Evolutionary conservation across 1,140 invertebrate genomes (phyloP).

Genomic region (Zaprionus taronus): DNA sequence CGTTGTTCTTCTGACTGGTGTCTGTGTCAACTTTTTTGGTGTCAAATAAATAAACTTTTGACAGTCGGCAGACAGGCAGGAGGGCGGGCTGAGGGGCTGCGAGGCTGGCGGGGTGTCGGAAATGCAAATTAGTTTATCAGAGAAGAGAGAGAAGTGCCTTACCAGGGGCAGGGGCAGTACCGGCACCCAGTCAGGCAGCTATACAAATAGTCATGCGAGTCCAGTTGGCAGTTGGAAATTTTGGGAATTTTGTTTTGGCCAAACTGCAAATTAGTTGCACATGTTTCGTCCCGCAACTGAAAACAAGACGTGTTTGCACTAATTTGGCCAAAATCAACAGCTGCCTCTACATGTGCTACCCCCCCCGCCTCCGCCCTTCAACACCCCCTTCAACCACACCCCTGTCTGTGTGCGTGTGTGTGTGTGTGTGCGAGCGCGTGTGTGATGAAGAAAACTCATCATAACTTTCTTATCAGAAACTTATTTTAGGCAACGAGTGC

Average conservation of each 20-base stretch:
- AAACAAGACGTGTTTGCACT: constrained; percentile 82
- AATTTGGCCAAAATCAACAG: constrained; percentile 83
- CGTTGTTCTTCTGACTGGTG: constrained; percentile 48
- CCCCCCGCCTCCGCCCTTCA: too few species aligned
- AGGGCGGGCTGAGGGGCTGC: background rate
- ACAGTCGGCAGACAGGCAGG: constrained; percentile 70
- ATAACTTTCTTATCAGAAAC: constrained; percentile 83
- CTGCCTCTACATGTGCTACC: constrained; percentile 67
- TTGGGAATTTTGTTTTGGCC: constrained; percentile 21
- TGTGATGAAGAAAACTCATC: constrained; percentile 71
- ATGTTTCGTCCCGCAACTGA: constrained; percentile 71
- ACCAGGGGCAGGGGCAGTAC: background rate
- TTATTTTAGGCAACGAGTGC: constrained; percentile 58
- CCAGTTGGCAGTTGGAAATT: constrained; percentile 18
- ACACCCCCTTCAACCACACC: background rate
- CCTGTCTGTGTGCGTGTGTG: background rate
- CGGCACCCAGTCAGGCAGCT: constrained; percentile 3
- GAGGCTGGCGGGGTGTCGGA: constrained; percentile 18
- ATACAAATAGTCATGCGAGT: constrained; percentile 2
- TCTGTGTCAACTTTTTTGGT: constrained; percentile 78
- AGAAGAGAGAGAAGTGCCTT: constrained; percentile 26
- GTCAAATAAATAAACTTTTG: constrained; percentile 82
- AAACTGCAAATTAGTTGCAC: constrained; percentile 80
- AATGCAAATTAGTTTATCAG: constrained; percentile 60
- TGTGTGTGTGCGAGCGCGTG: background rate